These are phyloP conservation scores for Crotophaga sulcirostris DNA, from an alignment of 2,113 vertebrate genomes.

Conservation along the genomic window DNA sequence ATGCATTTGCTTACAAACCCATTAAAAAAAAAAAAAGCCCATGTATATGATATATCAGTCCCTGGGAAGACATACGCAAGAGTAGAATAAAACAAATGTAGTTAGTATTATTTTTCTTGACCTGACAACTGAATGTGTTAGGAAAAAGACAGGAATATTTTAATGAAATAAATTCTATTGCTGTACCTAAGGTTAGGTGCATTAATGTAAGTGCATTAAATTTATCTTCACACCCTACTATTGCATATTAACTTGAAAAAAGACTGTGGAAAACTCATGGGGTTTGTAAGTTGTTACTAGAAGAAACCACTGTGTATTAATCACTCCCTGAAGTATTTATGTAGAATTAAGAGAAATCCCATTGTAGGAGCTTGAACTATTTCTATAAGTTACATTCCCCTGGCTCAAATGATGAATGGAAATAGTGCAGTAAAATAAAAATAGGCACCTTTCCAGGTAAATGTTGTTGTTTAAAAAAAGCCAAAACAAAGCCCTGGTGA, in stretches of 20 bases:
- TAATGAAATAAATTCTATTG: neutral
- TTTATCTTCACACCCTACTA: neutral
- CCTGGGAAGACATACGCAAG: neutral
- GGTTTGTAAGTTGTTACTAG: neutral
- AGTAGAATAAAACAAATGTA: neutral
- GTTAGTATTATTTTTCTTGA: neutral
- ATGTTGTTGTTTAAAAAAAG: neutral
- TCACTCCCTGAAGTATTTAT: neutral
- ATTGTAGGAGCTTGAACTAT: neutral
- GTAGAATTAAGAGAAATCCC: conserved; percentile 16
- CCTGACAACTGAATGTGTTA: neutral
- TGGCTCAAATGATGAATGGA: neutral
- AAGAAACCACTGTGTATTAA: neutral
- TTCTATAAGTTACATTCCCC: neutral
- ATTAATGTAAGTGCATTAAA: neutral
- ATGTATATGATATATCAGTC: neutral
- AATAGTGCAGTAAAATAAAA: neutral
- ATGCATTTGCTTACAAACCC: neutral
- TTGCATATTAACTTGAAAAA: conserved; percentile 4
- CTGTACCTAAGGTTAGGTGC: neutral
- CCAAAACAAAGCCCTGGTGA: neutral
- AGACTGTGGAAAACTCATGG: neutral
- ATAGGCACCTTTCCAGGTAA: conserved; percentile 20
- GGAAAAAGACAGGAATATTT: neutral
- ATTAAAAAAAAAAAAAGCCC: neutral